Base-by-base conservation (phyloP, 1,140 invertebrate genomes). In the Bombus vancouverensis region DNA sequence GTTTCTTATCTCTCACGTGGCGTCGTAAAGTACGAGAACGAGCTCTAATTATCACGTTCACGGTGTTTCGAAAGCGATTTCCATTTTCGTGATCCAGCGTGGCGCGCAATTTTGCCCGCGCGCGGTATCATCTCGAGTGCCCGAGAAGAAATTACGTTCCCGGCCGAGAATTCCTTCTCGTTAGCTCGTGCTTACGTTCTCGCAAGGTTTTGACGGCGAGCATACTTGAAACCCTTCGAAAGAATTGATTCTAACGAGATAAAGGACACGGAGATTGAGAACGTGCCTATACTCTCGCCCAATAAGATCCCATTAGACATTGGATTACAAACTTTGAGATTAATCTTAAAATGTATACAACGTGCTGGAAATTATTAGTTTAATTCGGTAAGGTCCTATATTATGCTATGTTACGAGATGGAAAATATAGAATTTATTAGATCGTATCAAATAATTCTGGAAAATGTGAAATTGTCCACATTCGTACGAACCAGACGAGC, bases 1-100 rank as follows among this genome's bases (percentile, higher is more conserved):
- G 72, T 66, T 42, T 82, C 66, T 85, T 85, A 80, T 85, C 76
- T 72, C 53, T 76, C 39, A 4, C 68, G 62, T 70, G 85, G 44
- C 75, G 87, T 81, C 86, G 89, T 89, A 90, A 89, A 90, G 85
- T 87, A 83, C 66, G 73, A 12, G 74, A 83, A 86, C 75, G 79
- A 79, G 89, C 86, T 85, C 86, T 91, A 91, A 91, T 91, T 91
- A 71, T 73, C 79, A 62, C 79, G 84, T 72, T 53, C 77, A 57
- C 53, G 86, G 75, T 86, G 71, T 91, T 90, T 81, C 87, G 86
- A 90, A 90, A 91, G 75, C 86, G 78, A 90, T 88, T 85, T 83
- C 84, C 87, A 89, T 89, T 91, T 89, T 89, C 82, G 88, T 88
- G 86, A 91, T 91, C 13, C 87, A n/a, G 34, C 42, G 22, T 32